These are phyloP conservation scores for Lagodon rhomboides DNA, from an alignment of 2,797 vertebrate species.

Conservation along the genomic window DNA sequence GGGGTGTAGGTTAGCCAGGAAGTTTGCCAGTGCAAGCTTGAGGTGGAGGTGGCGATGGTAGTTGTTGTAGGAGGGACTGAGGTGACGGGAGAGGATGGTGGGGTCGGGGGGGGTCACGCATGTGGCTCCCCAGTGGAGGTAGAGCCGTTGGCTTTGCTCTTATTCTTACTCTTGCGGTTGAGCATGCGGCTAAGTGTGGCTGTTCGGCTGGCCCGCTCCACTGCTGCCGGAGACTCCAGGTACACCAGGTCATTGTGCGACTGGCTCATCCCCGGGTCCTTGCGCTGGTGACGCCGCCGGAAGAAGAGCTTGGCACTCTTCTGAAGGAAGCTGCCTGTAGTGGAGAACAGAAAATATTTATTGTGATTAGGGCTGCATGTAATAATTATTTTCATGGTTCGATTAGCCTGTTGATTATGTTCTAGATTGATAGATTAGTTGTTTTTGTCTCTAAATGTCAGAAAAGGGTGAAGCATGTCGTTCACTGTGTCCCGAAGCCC, in stretches of 20 bases:
- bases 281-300: slow-evolving; percentile 93
- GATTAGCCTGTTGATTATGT: too few relatives aligned
- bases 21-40: slow-evolving; percentile 55
- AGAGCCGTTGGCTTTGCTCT: slow-evolving; percentile 88
- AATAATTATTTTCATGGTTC: too few relatives aligned
- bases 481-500: too few relatives aligned
- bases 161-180: slow-evolving; percentile 89
- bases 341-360: neutral
- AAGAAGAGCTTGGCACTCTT: slow-evolving; percentile 97
- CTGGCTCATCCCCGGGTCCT: slow-evolving; percentile 97
- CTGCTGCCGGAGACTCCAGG: slow-evolving; percentile 88
- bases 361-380: neutral
- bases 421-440: too few relatives aligned
- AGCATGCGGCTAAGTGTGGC: slow-evolving; percentile 90
- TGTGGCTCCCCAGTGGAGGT: slow-evolving; percentile 83
- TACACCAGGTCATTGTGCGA: slow-evolving; percentile 97
- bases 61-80: slow-evolving; percentile 49
- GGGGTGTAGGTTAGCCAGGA: slow-evolving; percentile 37
- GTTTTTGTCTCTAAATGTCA: too few relatives aligned
- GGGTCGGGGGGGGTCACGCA: slow-evolving; percentile 63
- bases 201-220: slow-evolving; percentile 88
- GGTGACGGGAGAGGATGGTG: slow-evolving; percentile 6
- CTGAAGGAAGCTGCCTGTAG: slow-evolving; percentile 91
- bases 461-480: too few relatives aligned
- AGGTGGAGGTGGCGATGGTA: slow-evolving; percentile 54